A percentile compares a stretch with the other conserved stretches of the same genome.
Evolutionary conservation across 2,113 vertebrate species (phyloP).

Genomic region (cattle (Bos taurus)): DNA sequence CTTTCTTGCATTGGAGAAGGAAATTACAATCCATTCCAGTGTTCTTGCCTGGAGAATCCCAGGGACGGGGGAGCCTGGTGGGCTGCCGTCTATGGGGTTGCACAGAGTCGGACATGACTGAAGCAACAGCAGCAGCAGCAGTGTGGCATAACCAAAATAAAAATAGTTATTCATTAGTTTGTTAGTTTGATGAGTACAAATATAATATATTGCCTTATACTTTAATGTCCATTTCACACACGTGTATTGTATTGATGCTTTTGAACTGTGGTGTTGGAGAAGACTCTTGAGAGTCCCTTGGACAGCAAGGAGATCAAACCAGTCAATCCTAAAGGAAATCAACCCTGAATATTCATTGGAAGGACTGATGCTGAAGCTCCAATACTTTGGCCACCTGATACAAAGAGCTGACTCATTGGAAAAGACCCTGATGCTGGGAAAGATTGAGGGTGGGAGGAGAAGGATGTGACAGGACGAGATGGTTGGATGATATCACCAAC

Average conservation of each 20-base stretch:
- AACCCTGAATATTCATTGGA: not conserved
- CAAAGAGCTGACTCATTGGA: not conserved
- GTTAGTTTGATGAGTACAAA: not conserved
- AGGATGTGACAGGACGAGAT: not conserved
- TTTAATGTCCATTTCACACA: not conserved
- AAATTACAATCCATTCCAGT: too few relatives aligned
- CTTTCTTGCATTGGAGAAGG: too few relatives aligned
- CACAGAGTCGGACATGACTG: accelerated
- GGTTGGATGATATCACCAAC: not conserved
- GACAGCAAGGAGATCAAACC: not conserved
- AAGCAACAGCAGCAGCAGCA: not conserved
- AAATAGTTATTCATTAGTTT: not conserved
- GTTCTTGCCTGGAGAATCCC: too few relatives aligned
- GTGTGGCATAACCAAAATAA: not conserved
- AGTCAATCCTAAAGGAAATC: not conserved
- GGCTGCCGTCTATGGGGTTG: too few relatives aligned
- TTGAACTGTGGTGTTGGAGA: not conserved
- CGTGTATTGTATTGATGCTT: not conserved
- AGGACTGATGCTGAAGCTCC: not conserved
- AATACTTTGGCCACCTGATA: not conserved
- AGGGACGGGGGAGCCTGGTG: too few relatives aligned
- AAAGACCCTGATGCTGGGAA: not conserved
- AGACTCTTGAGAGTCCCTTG: not conserved
- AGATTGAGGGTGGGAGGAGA: not conserved
- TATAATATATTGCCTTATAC: not conserved